Conservation (phyloP, 2,113 vertebrate species). For the Rhineura floridana region DNA sequence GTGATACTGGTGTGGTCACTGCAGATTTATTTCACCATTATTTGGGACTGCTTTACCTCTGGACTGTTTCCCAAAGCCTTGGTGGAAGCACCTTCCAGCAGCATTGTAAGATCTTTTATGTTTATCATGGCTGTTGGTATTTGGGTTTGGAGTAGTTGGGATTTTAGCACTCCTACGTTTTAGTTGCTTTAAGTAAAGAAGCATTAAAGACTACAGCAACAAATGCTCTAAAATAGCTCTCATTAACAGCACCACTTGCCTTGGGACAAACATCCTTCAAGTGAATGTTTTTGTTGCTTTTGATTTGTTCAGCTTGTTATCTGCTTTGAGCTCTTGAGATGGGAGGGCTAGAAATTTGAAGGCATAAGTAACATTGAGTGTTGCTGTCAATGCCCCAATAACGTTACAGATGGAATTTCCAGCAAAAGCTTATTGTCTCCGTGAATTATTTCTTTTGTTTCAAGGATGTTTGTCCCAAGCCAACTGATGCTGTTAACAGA, state of each 20-base stretch:
- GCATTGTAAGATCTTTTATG: neutral
- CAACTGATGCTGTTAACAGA: conserved; percentile 46
- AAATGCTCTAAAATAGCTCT: conserved; percentile 7
- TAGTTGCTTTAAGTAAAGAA: neutral
- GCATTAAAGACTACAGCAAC: conserved; percentile 36
- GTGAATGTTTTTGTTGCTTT: neutral
- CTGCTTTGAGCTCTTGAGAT: neutral
- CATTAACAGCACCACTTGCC: conserved; percentile 38
- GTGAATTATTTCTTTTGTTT: neutral
- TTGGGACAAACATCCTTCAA: conserved; percentile 4
- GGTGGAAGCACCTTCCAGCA: neutral
- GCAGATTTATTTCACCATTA: neutral
- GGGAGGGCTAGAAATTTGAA: neutral
- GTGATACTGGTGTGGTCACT: too few relatives aligned
- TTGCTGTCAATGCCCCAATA: neutral
- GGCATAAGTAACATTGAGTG: neutral
- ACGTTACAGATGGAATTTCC: neutral
- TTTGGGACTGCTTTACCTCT: neutral
- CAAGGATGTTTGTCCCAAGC: neutral
- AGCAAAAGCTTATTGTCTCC: neutral
- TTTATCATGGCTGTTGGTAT: neutral
- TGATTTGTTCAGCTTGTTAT: neutral
- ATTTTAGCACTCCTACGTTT: neutral
- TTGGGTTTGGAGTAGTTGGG: neutral
- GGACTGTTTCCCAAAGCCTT: neutral